phyloP scores from a whole-genome alignment of 1,140 invertebrate species.

The Rhopalosiphum maidis region DNA sequence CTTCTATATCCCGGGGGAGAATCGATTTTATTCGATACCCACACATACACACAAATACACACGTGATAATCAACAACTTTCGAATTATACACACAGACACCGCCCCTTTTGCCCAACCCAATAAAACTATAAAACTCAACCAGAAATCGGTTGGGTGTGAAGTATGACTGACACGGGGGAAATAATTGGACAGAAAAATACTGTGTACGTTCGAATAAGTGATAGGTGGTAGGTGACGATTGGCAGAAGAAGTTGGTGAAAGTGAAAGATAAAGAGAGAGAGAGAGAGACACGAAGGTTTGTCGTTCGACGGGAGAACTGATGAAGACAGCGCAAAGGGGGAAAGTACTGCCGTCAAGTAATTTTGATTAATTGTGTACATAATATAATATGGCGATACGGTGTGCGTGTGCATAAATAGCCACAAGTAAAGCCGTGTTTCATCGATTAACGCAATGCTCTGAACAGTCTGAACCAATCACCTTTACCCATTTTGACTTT shows the following conservation, averaged over 20 bases:
- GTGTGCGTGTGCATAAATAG: not conserved
- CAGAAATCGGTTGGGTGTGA: too few species aligned
- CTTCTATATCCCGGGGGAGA: not conserved
- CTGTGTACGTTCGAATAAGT: too few species aligned
- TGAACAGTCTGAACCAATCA: not conserved
- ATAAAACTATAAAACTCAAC: too few species aligned
- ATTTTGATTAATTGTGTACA: slow-evolving; percentile 19
- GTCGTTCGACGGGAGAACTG: not conserved
- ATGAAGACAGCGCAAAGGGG: not conserved
- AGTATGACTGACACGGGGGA: too few species aligned
- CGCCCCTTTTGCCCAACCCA: too few species aligned
- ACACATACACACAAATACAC: not conserved
- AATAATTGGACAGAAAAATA: too few species aligned
- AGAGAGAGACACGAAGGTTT: too few species aligned
- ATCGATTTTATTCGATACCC: not conserved
- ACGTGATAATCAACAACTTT: too few species aligned
- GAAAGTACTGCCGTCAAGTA: not conserved
- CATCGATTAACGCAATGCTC: slow-evolving; percentile 22
- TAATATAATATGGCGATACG: not conserved
- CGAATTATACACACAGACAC: not conserved
- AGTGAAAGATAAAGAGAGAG: too few species aligned
- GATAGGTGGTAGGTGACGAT: not conserved
- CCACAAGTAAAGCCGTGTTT: not conserved
- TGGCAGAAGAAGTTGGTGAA: not conserved
- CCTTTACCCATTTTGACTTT: not conserved